phyloP scores from a whole-genome alignment of 2,113 vertebrate genomes.

The Phyllopteryx taeniolatus region DNA sequence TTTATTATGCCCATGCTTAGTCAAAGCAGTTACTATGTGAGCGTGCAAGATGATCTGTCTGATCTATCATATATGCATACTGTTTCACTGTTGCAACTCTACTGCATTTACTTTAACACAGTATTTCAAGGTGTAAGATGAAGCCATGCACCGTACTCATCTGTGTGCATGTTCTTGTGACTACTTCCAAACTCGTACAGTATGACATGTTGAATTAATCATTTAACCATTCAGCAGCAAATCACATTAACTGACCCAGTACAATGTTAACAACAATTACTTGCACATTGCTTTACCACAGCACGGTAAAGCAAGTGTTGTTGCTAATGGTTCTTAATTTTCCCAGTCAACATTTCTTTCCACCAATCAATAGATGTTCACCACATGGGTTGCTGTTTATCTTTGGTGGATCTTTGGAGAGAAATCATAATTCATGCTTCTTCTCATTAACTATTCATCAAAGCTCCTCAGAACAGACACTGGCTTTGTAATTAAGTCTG shows the following conservation, averaged over 20 bases:
- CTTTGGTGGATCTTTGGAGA: constrained; percentile 53
- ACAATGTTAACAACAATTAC: constrained; percentile 4
- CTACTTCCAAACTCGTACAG: not conserved
- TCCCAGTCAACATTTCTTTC: constrained; percentile 32
- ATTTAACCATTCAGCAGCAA: constrained; percentile 5
- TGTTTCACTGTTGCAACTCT: not conserved
- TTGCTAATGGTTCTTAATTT: constrained; percentile 22
- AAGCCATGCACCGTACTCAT: not conserved
- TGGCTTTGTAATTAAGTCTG: constrained; percentile 67
- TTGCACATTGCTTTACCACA: constrained; percentile 13
- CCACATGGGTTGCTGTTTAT: constrained; percentile 37
- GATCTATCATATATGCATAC: not conserved
- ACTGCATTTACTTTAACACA: not conserved
- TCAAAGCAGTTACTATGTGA: not conserved
- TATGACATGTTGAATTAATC: not conserved
- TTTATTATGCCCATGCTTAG: not conserved
- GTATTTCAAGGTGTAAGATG: not conserved
- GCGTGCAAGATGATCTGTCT: not conserved
- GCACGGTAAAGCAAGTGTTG: not conserved
- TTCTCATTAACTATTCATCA: constrained; percentile 67
- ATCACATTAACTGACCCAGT: constrained; percentile 2
- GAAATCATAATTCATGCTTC: constrained; percentile 65
- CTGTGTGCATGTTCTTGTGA: not conserved
- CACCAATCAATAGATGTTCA: constrained; percentile 44
- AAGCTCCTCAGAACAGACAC: constrained; percentile 64